Evolutionary conservation across 1,140 invertebrate genomes (phyloP), one percentile per base, ranked within the genome.

Genomic region (Drosophila ironensis): DNA sequence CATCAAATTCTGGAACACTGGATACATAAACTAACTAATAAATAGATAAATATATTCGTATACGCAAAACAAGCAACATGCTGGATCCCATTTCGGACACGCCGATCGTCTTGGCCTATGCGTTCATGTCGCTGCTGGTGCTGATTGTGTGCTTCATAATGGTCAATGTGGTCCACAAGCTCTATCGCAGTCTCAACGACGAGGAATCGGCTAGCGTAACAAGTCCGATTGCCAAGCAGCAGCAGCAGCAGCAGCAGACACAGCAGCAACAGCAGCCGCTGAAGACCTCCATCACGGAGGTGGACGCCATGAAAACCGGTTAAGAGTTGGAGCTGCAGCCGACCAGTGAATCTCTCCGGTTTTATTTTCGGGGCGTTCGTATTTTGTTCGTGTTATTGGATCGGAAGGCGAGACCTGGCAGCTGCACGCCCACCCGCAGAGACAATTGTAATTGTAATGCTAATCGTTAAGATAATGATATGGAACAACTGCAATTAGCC

Each of bases 61-160:
- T 22, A 56, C n/a, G 56, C 17, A 12, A 66, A 12, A 28, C 22
- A 40, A 54, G 6, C n/a, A n/a, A n/a, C 46, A 89, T 89, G 88
- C 57, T 89, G 64, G 87, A 89, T 51, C 84, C 78, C 44, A 75
- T 89, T 16, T 73, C 77, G 42, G 81, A 89, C 47, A 74, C 88
- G 5, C 88, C 88, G n/a, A 53, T 77, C 22, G 77, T 89, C 40
- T 66, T 89, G 77, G 86, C 88, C 19, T 89, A 89, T 37, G 76
- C 56, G 4, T 89, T 89, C 27, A 88, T 89, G 60, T 73, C 76
- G 59, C 71, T 89, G 40, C 54, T 89, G 28, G 77, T 89, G 17
- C 48, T 87, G n/a, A 89, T 89, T 27, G 40, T 89, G 6, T 75
- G 88, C 54, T 89, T 89, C 22, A 88, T 89, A 48, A 25, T 89